These are phyloP conservation scores for Neodontobutis hainanensis DNA, from an alignment of 2,113 vertebrate genomes.

Conservation along the genomic window DNA sequence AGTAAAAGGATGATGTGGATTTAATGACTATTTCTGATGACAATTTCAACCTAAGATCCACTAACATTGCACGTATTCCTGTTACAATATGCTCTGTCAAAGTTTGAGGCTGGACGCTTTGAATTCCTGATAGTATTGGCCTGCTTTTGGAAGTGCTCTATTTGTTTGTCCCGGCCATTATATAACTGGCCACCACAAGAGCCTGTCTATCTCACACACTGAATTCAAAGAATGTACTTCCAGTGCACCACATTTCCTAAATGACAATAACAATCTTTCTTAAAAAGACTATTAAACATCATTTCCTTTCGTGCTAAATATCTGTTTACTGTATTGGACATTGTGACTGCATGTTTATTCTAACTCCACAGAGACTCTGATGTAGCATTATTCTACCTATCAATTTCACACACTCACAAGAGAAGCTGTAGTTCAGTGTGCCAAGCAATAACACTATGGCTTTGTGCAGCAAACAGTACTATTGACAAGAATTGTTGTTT, in stretches of 20 bases:
- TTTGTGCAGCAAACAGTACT: neutral
- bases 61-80: conserved; percentile 5
- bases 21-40: neutral
- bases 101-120: conserved; percentile 45
- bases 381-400: conserved; percentile 17
- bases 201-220: conserved; percentile 37
- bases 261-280: conserved; percentile 36
- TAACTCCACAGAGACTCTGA: conserved; percentile 21
- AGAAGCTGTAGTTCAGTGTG: conserved; percentile 7
- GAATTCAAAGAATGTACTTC: conserved; percentile 10
- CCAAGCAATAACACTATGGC: conserved; percentile 10
- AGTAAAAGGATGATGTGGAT: too few species aligned
- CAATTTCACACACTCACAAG: conserved; percentile 25
- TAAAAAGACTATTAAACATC: conserved; percentile 19
- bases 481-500: conserved; percentile 7
- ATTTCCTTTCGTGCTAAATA: neutral
- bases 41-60: neutral
- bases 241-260: conserved; percentile 22
- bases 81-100: conserved; percentile 34
- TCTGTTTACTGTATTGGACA: conserved; percentile 18
- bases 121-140: conserved; percentile 56
- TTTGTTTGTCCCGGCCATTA: conserved; percentile 73
- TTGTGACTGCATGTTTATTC: conserved; percentile 7
- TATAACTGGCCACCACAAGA: conserved; percentile 57
- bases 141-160: conserved; percentile 50